Percentiles rank a stretch among this genome's conserved stretches.
These are phyloP conservation scores for Phaenicophaeus curvirostris DNA, from an alignment of 2,797 vertebrate species.

Conservation along the genomic window DNA sequence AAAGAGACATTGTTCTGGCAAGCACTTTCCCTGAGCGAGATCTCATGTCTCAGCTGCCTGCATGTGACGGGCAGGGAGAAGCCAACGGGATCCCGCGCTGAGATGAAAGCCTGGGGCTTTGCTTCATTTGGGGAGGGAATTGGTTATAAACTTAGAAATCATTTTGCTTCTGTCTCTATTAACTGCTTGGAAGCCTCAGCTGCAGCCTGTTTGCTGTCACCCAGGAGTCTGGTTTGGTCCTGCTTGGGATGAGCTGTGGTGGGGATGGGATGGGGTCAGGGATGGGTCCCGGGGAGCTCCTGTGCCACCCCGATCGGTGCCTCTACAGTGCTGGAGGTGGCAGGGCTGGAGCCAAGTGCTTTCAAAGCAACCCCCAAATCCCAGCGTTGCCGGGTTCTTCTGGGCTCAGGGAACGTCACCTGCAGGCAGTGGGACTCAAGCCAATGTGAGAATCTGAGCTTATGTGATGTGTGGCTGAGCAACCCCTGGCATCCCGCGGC, in stretches of 20 bases:
- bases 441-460: not conserved
- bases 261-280: not conserved
- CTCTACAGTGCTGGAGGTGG: too few species aligned
- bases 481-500: not conserved
- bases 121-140: accelerated
- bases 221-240: not conserved
- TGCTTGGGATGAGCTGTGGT: accelerated
- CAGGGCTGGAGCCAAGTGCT: not conserved
- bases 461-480: too few species aligned
- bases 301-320: accelerated
- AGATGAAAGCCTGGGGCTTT: not conserved
- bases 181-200: not conserved
- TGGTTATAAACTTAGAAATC: not conserved
- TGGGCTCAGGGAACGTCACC: not conserved
- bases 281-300: not conserved
- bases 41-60: not conserved
- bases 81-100: not conserved
- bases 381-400: not conserved
- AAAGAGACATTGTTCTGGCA: not conserved
- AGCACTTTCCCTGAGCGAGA: not conserved
- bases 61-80: not conserved
- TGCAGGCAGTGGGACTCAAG: not conserved
- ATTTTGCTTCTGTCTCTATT: not conserved
- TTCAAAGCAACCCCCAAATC: not conserved
- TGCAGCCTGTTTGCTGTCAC: not conserved